These are phyloP conservation scores for Macrophya alboannulata DNA, from an alignment of 2,888 invertebrate species.

Conservation along the genomic window DNA sequence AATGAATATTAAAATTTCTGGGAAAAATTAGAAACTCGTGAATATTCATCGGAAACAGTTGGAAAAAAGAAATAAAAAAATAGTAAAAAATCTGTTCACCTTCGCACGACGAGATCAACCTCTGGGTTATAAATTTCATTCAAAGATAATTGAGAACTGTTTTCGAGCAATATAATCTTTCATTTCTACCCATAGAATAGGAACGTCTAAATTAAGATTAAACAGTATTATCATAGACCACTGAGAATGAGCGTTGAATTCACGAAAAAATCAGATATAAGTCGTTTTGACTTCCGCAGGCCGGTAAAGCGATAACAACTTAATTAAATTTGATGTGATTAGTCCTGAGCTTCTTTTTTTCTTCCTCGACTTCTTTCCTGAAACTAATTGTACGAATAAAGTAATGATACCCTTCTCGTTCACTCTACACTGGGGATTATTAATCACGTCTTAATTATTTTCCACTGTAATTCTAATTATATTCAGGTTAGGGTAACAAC, in stretches of 20 bases:
- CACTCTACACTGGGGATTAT: constrained; percentile 43
- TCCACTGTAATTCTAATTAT: constrained; percentile 51
- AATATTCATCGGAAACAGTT: constrained; percentile 38
- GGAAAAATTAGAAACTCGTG: constrained; percentile 38
- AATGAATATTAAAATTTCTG: constrained; percentile 45
- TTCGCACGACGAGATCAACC: constrained; percentile 27
- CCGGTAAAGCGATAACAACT: constrained; percentile 44
- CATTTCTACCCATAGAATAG: not conserved
- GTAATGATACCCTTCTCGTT: constrained; percentile 52
- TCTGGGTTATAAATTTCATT: not conserved
- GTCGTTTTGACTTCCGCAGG: not conserved
- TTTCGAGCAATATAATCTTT: not conserved
- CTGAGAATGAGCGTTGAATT: not conserved
- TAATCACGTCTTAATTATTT: constrained; percentile 53
- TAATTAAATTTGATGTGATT: constrained; percentile 42
- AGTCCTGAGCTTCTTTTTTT: constrained; percentile 15
- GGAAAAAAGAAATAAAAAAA: not conserved
- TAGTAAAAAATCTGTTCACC: constrained; percentile 10
- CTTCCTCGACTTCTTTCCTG: constrained; percentile 13
- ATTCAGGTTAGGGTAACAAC: constrained; percentile 53
- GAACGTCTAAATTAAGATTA: not conserved
- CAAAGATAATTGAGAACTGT: not conserved
- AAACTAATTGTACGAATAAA: constrained; percentile 49
- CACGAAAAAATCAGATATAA: not conserved
- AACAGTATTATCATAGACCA: not conserved